These are phyloP conservation scores for Eurypyga helias DNA, from an alignment of 2,113 vertebrate species.

Conservation along the genomic window DNA sequence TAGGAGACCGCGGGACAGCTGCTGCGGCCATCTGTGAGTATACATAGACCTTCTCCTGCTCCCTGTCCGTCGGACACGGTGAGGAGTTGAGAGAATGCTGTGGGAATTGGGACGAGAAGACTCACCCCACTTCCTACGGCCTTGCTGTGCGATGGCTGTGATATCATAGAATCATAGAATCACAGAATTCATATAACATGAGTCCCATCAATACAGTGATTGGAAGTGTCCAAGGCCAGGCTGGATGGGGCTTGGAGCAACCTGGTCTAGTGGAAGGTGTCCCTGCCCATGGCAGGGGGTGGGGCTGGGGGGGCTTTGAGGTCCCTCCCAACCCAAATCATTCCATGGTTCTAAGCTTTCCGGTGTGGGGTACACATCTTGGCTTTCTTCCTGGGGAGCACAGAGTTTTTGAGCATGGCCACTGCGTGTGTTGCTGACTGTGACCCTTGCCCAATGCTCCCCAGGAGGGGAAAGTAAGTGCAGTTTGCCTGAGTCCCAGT, in stretches of 20 bases:
- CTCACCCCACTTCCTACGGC: not conserved
- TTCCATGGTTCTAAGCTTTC: too few relatives aligned
- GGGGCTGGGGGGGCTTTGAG: too few relatives aligned
- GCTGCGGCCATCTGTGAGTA: rapidly evolving
- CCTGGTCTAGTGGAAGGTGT: too few relatives aligned
- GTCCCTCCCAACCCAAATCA: too few relatives aligned
- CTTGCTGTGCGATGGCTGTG: not conserved
- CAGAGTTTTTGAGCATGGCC: not conserved
- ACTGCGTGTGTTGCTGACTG: not conserved
- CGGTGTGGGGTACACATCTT: rapidly evolving
- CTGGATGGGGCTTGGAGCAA: too few relatives aligned
- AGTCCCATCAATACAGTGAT: rapidly evolving
- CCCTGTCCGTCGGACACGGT: rapidly evolving
- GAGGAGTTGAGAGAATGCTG: not conserved
- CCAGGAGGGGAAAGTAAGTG: not conserved
- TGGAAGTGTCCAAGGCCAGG: too few relatives aligned
- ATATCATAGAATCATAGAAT: too few relatives aligned
- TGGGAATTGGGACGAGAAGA: not conserved
- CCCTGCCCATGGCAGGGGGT: too few relatives aligned
- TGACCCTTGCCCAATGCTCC: not conserved
- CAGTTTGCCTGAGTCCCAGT: not conserved
- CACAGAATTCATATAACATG: too few relatives aligned
- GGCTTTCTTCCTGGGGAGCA: not conserved
- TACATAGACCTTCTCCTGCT: not conserved
- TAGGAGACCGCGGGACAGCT: not conserved